A percentile compares a stretch with the other conserved stretches of the same genome.
Conservation (phyloP, 2,113 vertebrate genomes). For the Eretmochelys imbricata region DNA sequence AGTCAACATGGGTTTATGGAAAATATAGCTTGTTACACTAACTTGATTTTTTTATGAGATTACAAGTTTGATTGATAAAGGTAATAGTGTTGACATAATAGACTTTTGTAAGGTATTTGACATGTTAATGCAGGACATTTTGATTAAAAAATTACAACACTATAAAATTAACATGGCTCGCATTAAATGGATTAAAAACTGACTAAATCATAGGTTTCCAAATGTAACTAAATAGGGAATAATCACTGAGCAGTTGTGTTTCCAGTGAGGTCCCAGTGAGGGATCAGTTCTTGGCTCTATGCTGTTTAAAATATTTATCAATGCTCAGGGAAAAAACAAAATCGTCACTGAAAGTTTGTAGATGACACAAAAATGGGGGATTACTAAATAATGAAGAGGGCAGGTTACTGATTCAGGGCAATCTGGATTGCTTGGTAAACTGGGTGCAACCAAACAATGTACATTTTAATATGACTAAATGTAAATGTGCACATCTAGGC, state of each 20-base stretch:
- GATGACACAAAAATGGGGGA: neutral
- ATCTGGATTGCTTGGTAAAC: neutral
- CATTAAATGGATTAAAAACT: neutral
- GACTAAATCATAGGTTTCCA: neutral
- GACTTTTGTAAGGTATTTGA: neutral
- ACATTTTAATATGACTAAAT: neutral
- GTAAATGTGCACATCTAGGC: neutral
- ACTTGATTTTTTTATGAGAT: too few species aligned
- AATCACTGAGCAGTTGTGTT: neutral
- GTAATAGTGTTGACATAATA: neutral
- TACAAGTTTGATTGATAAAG: too few species aligned
- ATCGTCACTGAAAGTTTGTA: neutral
- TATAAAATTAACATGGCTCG: neutral
- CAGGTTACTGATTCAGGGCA: neutral
- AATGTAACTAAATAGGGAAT: neutral
- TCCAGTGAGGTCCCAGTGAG: neutral
- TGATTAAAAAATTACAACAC: neutral
- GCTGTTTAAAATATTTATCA: neutral
- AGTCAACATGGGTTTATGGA: too few species aligned
- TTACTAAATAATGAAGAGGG: neutral
- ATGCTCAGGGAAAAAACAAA: neutral
- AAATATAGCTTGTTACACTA: too few species aligned
- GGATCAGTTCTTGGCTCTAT: neutral
- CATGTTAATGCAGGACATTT: neutral
- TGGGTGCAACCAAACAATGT: neutral